Base-by-base conservation (phyloP, 2,797 vertebrate genomes). In the Moxostoma hubbsi region DNA sequence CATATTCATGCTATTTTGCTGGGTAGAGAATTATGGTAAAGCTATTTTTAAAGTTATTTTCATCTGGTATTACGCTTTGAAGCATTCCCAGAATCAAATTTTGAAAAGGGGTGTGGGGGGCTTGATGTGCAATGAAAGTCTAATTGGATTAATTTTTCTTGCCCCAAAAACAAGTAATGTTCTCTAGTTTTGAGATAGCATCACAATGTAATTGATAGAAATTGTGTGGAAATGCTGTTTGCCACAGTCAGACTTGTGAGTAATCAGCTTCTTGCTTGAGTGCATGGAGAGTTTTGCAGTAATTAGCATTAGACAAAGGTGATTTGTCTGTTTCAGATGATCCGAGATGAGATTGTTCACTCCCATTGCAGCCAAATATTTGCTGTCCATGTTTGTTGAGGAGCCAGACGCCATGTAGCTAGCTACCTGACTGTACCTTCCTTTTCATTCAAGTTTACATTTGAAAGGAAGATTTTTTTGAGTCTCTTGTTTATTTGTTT, bases 221-320 rank as follows among this genome's bases (percentile, higher is more conserved):
- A 86, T 84, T 88, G 86, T 91, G 77, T 85, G 83, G 79, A 87
- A 53, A 87, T 69, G 88, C 85, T 84, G 88, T 89, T 86, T 87
- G 88, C 82, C n/a, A 7, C 73, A 86, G 82, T 87, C 47, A 59
- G 89, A 86, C 90, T 92, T 88, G 81, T 67, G 71, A 82, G 84
- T 91, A 91, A 93, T 92, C 89, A 90, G 89, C 85, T 84, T 82
- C 88, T 89, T 90, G 88, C 90, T 90, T 90, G 86, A 85, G 73
- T 81, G 62, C 69, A 75, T 62, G 59, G 65, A 82, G 86, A 87
- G 88, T 90, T 87, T 86, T 86, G 79, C 83, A 82, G 89, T 91
- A 92, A 93, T 94, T 93, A 93, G 88, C 10, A 87, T 92, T 90
- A 92, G 92, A 89, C 90, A 90, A 87, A 89, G 86, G 88, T 87